A percentile compares a stretch with the other conserved stretches of the same genome.
These are phyloP conservation scores for Drosophila subpulchrella DNA, from an alignment of 1,140 invertebrate species.

Conservation along the genomic window DNA sequence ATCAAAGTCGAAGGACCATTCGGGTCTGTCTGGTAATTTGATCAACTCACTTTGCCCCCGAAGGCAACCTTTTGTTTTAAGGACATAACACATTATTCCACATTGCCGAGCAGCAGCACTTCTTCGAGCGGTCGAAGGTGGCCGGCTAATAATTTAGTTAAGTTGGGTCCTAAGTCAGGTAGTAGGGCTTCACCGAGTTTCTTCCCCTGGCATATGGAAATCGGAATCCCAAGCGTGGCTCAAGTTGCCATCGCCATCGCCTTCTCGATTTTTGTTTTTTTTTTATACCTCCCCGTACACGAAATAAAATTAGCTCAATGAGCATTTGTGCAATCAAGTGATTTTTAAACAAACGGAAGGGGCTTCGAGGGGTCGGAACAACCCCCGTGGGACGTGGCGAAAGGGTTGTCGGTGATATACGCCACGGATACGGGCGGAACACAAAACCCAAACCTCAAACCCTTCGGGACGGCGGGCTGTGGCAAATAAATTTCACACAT, in stretches of 20 bases:
- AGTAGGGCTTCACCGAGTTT: constrained; percentile 42
- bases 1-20: constrained; percentile 35
- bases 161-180: constrained; percentile 4
- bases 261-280: not conserved
- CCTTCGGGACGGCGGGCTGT: constrained; percentile 37
- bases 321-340: constrained; percentile 83
- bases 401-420: constrained; percentile 33
- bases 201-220: constrained; percentile 52
- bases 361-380: constrained; percentile 13
- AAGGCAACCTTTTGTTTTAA: constrained; percentile 3
- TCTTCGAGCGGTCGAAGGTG: constrained; percentile 19
- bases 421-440: constrained; percentile 15
- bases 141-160: constrained; percentile 52
- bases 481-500: constrained; percentile 83
- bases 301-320: constrained; percentile 81
- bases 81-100: constrained; percentile 56
- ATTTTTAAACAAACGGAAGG: constrained; percentile 63
- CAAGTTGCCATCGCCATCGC: constrained; percentile 48
- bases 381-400: constrained; percentile 43
- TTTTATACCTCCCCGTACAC: constrained; percentile 31
- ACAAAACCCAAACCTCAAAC: not conserved
- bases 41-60: constrained; percentile 9
- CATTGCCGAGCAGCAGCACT: constrained; percentile 26
- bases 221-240: constrained; percentile 68
- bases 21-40: constrained; percentile 27